A percentile compares a stretch with the other conserved stretches of the same genome.
Evolutionary conservation across 1,140 invertebrate genomes (phyloP).

Genomic region (Eupeodes corollae): DNA sequence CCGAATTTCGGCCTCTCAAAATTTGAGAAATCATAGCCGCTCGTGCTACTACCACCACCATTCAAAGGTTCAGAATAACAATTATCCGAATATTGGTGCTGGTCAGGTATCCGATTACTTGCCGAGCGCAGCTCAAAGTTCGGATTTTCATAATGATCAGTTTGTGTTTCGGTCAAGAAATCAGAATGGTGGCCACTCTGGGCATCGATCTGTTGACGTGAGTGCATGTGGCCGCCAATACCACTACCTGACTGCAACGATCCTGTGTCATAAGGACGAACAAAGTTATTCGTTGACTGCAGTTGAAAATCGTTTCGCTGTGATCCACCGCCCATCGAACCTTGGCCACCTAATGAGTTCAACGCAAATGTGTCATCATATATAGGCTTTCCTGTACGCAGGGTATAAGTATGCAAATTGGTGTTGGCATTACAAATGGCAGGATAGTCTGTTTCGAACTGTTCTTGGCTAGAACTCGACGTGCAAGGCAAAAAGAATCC

Average conservation of each 20-base stretch:
- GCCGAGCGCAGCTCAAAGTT: conserved; percentile 26
- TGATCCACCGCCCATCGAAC: not conserved
- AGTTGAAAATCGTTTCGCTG: conserved; percentile 17
- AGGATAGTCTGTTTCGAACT: conserved; percentile 66
- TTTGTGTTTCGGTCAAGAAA: conserved; percentile 21
- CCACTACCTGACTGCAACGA: conserved; percentile 13
- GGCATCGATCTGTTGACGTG: conserved; percentile 11
- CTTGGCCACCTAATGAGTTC: conserved; percentile 15
- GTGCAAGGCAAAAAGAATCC: conserved; percentile 66
- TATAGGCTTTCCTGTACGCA: conserved; percentile 63
- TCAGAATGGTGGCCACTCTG: conserved; percentile 11
- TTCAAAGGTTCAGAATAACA: conserved; percentile 34
- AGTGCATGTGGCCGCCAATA: not conserved
- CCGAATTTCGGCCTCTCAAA: conserved; percentile 30
- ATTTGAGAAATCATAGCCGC: conserved; percentile 30
- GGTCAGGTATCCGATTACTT: not conserved
- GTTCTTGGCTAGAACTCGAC: conserved; percentile 63
- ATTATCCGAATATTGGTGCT: conserved; percentile 11
- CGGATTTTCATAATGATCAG: conserved; percentile 36
- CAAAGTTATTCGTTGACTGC: conserved; percentile 25
- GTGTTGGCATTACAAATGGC: conserved; percentile 76
- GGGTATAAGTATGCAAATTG: conserved; percentile 68
- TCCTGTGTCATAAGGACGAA: conserved; percentile 28
- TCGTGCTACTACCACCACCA: conserved; percentile 9
- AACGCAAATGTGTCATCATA: conserved; percentile 47